Base-by-base conservation (phyloP, 2,888 invertebrate species). In the Macropis europaea region DNA sequence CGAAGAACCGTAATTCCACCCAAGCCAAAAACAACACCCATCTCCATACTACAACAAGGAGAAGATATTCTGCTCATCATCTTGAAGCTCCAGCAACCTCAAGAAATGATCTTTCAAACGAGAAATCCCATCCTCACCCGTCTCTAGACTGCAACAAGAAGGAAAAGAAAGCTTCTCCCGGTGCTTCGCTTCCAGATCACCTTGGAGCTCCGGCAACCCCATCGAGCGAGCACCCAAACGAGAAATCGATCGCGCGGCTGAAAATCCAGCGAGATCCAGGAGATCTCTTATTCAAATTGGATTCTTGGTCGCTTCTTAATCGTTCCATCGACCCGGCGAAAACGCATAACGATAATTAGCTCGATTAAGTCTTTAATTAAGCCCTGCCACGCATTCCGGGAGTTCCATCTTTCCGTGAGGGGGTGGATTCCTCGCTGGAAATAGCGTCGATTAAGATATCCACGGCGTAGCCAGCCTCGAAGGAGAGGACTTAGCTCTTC, bases 391-490 rank as follows among this genome's bases (percentile, higher is more conserved):
- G 62, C 72, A 54, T 73, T 73, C 57, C 60, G 5, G 13, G 40
- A 67, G 52, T 67, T 74, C 56, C 67, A 50, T 62, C 73, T 74
- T 67, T 59, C 52, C 17, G 22, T 28, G 43, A 13, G 42, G 52
- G 38, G 36, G 66, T 42, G 60, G 56, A 64, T 43, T 60, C 61
- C 54, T 30, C 42, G 52, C 17, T 19, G 7, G 28, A 50, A 56
- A 62, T 32, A 30, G 42, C 73, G 64, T 24, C 70, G 73, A 78
- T 79, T 76, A 73, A 78, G 78, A 79, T 78, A 73, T 70, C 62
- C 17, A 45, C 19, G 42, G 5, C 43, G 30, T 24, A 47, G 36
- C 36, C 57, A n/a, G n/a, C 3, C 17, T 11, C n/a, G 2, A 17
- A 26, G 32, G 22, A 50, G 60, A 60, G 64, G 40, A 57, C 56